phyloP scores from a whole-genome alignment of 2,797 vertebrate genomes.

The Semaprochilodus insignis region DNA sequence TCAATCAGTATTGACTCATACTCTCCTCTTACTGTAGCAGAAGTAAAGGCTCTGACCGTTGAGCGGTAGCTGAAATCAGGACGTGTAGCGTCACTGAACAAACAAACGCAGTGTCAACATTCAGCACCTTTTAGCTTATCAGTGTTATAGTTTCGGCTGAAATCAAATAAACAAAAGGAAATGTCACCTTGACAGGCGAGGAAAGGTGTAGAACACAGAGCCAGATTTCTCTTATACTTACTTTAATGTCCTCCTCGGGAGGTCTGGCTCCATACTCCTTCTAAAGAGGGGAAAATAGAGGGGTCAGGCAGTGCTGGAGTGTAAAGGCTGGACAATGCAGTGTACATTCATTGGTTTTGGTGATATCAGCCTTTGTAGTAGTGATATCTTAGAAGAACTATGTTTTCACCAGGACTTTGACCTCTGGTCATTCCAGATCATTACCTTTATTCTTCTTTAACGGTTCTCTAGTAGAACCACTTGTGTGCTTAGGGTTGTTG shows the following conservation, averaged over 20 bases:
- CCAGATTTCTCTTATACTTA: not conserved
- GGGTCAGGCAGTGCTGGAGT: not conserved
- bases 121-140: not conserved
- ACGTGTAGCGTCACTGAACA: not conserved
- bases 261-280: slow-evolving; percentile 7
- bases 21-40: too few relatives aligned
- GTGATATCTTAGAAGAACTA: too few relatives aligned
- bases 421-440: too few relatives aligned
- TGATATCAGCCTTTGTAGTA: too few relatives aligned
- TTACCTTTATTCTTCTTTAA: too few relatives aligned
- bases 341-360: not conserved
- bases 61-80: not conserved
- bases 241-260: slow-evolving; percentile 36
- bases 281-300: slow-evolving; percentile 41
- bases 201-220: not conserved
- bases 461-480: too few relatives aligned
- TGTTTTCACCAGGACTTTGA: too few relatives aligned
- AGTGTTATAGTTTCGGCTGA: not conserved
- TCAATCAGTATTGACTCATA: too few relatives aligned
- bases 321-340: not conserved
- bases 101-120: not conserved
- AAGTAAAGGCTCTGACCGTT: not conserved
- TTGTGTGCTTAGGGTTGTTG: too few relatives aligned
- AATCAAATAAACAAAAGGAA: not conserved
- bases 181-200: not conserved